These are phyloP conservation scores for Xyrichtys novacula DNA, from an alignment of 2,797 vertebrate genomes.

Conservation along the genomic window DNA sequence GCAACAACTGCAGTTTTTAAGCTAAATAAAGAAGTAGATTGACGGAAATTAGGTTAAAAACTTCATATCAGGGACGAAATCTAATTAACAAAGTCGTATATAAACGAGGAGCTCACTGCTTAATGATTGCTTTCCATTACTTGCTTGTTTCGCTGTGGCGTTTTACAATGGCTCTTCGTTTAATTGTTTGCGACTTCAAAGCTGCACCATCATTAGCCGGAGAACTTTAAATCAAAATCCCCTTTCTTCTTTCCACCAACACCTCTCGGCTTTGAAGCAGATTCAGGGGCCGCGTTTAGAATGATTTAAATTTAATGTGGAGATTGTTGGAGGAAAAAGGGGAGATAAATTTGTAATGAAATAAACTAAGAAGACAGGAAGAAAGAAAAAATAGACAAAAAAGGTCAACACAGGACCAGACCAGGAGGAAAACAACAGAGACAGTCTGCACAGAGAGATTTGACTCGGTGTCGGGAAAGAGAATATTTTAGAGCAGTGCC, in stretches of 20 bases:
- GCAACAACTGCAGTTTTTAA: too few relatives aligned
- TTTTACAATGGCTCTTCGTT: conserved; percentile 4
- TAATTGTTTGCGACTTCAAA: conserved; percentile 2
- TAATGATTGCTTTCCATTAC: not conserved
- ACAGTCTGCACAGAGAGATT: not conserved
- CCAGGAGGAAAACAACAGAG: conserved; percentile 7
- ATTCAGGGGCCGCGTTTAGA: not conserved
- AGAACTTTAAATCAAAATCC: not conserved
- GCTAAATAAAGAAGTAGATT: too few relatives aligned
- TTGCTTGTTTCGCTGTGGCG: not conserved
- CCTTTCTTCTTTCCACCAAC: not conserved
- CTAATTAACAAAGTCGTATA: not conserved
- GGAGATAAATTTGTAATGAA: conserved; percentile 34
- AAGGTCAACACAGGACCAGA: conserved; percentile 3
- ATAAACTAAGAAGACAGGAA: not conserved
- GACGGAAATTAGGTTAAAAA: not conserved
- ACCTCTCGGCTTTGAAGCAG: not conserved
- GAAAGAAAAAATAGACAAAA: not conserved
- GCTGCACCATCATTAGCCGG: not conserved
- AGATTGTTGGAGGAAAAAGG: not conserved
- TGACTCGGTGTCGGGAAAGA: not conserved
- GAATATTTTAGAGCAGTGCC: not conserved
- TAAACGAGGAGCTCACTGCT: conserved; percentile 9
- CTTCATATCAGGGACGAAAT: not conserved
- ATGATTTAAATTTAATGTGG: conserved; percentile 19